Base-by-base conservation (phyloP, 2,113 vertebrate genomes). In the Probosciger aterrimus region DNA sequence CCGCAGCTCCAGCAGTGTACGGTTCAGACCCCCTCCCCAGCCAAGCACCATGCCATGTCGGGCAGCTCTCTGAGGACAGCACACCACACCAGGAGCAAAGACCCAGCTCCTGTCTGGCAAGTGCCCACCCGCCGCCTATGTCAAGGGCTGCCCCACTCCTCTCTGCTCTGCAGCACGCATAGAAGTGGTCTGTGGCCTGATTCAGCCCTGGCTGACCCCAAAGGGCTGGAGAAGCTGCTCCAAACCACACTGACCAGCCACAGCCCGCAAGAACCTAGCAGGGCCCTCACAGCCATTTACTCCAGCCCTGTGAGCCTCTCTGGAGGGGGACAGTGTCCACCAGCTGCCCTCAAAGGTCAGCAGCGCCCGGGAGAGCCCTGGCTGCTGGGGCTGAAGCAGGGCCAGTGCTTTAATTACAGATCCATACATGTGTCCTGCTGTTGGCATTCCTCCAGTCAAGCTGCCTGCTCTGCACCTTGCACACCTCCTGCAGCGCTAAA, bases 391-490 rank as follows among this genome's bases (percentile, higher is more conserved):
- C 41, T 68, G 60, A 55, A 59, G 59, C 16, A 7, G 71, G 52
- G 41, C 28, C 7, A 8, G 11, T 33, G 46, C 57, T 65, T 28
- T 14, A 17, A 35, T 31, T 39, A 17, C 0, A 14, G 43, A 18
- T 46, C 64, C 19, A 20, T 14, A 11, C 49, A 12, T 1, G 2
- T 2, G 20, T 41, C 49, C 49, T 10, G 24, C 27, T 7, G 0
- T 2, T 41, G 55, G 65, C 49, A 33, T 27, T 52, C 47, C 70
- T 18, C 25, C 15, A 2, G 44, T 9, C 43, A 37, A 11, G 25
- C 14, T 50, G 39, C 37, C 30, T 46, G 67, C 62, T 30, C 71
- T 18, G 23, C 78, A 49, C 73, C 35, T 31, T 7, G 19, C 31
- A 12, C 50, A 8, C 6, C 74, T 31, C 4, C 73, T 64, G 16